These are phyloP conservation scores for Tupaia chinensis DNA, from an alignment of 2,113 vertebrate genomes.

Conservation along the genomic window DNA sequence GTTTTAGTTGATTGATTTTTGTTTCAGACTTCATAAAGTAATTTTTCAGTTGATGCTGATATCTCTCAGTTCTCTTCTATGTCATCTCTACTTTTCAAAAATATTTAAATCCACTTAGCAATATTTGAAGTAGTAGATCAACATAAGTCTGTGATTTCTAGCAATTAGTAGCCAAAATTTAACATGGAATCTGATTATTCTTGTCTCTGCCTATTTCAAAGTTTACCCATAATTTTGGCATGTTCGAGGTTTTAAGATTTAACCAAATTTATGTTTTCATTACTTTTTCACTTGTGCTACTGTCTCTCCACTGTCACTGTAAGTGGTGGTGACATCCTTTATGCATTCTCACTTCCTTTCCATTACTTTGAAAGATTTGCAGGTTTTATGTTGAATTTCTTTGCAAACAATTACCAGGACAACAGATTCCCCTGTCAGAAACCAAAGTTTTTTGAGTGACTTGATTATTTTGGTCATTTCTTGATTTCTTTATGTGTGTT, in stretches of 20 bases:
- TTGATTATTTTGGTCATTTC: constrained; percentile 1
- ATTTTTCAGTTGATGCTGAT: constrained; percentile 40
- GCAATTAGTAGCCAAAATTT: constrained; percentile 41
- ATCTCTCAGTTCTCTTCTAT: constrained; percentile 35
- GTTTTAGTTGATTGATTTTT: constrained; percentile 38
- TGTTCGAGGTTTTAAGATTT: constrained; percentile 6
- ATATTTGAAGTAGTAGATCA: constrained; percentile 35
- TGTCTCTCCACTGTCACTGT: background rate
- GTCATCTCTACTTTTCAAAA: constrained; percentile 40
- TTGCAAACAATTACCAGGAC: background rate
- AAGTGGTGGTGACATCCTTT: background rate
- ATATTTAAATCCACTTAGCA: background rate
- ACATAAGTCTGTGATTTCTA: background rate
- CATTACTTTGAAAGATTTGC: background rate
- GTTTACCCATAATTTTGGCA: background rate
- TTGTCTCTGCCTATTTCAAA: constrained; percentile 1
- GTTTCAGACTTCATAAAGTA: constrained; percentile 43
- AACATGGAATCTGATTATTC: background rate
- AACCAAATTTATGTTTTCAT: background rate
- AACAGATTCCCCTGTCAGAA: background rate
- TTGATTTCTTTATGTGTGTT: background rate
- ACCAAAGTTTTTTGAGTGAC: background rate
- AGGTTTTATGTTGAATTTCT: background rate
- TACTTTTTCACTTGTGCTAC: background rate
- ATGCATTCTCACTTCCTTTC: background rate